phyloP scores from a whole-genome alignment of 2,797 vertebrate species.

The Morelia viridis region DNA sequence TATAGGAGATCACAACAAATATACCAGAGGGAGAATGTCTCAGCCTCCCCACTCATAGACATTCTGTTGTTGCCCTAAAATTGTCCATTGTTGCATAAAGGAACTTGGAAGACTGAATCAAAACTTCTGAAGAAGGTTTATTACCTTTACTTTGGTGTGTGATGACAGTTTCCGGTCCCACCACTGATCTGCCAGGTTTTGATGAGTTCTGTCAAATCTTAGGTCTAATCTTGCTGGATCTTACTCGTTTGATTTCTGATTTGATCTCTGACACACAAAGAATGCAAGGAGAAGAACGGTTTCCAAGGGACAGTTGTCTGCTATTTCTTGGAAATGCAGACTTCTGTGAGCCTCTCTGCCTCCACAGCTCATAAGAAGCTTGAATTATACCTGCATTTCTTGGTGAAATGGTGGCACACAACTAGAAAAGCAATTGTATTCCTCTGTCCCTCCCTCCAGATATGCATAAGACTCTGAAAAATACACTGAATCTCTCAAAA shows the following conservation, averaged over 20 bases:
- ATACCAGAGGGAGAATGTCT: too few species aligned
- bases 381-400: slow-evolving; percentile 22
- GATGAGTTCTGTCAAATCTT: not conserved
- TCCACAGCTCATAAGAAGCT: not conserved
- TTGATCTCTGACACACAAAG: not conserved
- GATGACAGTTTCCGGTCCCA: not conserved
- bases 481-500: slow-evolving; percentile 17
- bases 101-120: not conserved
- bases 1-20: too few species aligned
- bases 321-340: not conserved
- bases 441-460: not conserved
- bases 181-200: not conserved
- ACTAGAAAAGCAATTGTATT: slow-evolving; percentile 16
- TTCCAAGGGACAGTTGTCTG: not conserved
- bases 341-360: not conserved
- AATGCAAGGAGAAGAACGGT: not conserved
- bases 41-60: not conserved
- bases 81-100: not conserved
- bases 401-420: slow-evolving; percentile 5
- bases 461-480: not conserved
- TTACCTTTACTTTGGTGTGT: not conserved
- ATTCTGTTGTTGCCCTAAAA: not conserved
- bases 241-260: slow-evolving; percentile 7
- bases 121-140: not conserved
- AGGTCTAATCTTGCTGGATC: not conserved